Percentiles rank a stretch among this genome's conserved stretches.
Conservation (phyloP, 2,797 vertebrate genomes). For the Eupleurogrammus muticus region DNA sequence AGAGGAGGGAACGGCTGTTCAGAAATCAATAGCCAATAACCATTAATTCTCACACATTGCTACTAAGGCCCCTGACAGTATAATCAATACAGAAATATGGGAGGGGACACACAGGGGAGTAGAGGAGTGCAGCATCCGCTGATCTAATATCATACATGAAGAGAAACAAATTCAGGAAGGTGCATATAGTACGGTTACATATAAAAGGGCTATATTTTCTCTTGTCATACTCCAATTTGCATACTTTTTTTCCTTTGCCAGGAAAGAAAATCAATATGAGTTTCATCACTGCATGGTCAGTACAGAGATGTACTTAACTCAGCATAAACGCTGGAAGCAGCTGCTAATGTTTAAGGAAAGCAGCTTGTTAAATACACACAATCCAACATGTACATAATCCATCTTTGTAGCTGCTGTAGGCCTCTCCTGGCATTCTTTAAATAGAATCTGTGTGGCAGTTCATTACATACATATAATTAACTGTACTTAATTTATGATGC, state of each 20-base stretch:
- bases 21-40: slow-evolving; percentile 49
- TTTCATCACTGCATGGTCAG: background rate
- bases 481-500: background rate
- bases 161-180: background rate
- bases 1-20: slow-evolving; percentile 10
- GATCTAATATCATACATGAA: slow-evolving; percentile 8
- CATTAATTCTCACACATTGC: slow-evolving; percentile 36
- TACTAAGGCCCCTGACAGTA: slow-evolving; percentile 9
- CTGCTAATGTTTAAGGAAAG: background rate
- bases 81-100: slow-evolving; percentile 38
- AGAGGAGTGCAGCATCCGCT: background rate
- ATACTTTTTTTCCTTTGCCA: background rate
- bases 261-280: background rate
- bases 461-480: background rate
- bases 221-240: background rate
- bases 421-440: background rate
- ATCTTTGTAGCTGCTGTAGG: background rate
- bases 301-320: background rate
- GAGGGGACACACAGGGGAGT: slow-evolving; percentile 12
- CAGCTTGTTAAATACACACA: background rate
- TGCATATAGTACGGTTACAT: too few species aligned
- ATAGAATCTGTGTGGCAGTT: background rate
- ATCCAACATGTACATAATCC: background rate
- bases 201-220: background rate
- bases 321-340: background rate